Conservation (phyloP, 2,113 vertebrate species). For the Eolophus roseicapilla region DNA sequence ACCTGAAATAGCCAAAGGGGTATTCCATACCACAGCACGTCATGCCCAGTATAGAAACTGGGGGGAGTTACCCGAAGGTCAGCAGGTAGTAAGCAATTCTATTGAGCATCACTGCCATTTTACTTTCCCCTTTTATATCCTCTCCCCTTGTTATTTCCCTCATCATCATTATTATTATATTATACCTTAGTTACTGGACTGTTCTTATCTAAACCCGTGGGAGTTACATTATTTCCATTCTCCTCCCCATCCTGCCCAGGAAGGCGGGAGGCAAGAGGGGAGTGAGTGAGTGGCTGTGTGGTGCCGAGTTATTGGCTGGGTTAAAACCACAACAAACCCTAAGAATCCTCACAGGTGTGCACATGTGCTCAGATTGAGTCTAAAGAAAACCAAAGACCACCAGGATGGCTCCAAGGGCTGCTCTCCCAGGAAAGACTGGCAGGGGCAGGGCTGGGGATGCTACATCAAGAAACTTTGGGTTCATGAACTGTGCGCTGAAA, state of each 20-base stretch:
- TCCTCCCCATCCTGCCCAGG: not conserved
- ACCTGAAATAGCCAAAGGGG: not conserved
- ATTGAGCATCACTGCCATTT: not conserved
- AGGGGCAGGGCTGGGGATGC: not conserved
- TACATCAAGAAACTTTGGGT: not conserved
- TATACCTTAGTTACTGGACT: not conserved
- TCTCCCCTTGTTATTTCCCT: not conserved
- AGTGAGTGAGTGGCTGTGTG: not conserved
- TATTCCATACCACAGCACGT: not conserved
- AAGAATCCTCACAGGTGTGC: fast-evolving
- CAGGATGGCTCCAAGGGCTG: not conserved
- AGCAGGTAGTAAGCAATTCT: not conserved
- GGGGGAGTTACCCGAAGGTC: not conserved
- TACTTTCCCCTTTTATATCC: not conserved
- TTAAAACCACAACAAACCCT: not conserved
- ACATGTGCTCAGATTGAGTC: not conserved
- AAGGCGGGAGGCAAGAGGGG: not conserved
- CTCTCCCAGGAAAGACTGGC: not conserved
- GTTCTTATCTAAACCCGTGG: not conserved
- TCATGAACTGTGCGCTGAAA: constrained; percentile 6
- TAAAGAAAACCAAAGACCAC: not conserved
- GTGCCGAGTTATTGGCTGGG: not conserved
- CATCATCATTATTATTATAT: not conserved
- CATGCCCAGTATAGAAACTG: not conserved
- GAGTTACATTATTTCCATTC: not conserved